phyloP scores from a whole-genome alignment of 1,140 invertebrate species.

The Triops cancriformis region DNA sequence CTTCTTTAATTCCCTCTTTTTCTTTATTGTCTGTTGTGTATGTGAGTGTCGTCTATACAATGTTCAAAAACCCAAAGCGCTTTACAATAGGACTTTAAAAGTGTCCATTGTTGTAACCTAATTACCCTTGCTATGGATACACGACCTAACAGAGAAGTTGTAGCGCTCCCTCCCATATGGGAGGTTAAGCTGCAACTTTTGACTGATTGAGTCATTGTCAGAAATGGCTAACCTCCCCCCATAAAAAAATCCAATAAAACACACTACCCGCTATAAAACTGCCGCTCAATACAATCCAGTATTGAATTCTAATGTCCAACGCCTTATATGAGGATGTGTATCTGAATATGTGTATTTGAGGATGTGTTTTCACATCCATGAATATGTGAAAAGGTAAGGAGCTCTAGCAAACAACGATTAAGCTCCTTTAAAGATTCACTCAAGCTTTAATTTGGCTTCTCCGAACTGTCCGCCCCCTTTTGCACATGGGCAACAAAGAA shows the following conservation, averaged over 20 bases:
- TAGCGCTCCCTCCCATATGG: background rate
- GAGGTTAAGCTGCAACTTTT: background rate
- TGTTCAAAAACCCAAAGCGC: background rate
- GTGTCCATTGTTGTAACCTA: conserved; percentile 1
- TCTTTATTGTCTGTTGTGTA: background rate
- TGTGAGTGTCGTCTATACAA: background rate
- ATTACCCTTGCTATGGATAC: background rate
- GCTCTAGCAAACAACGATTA: background rate
- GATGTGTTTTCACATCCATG: background rate
- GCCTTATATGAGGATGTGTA: background rate
- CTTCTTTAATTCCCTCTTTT: background rate
- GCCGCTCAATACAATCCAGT: background rate
- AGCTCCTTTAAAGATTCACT: background rate
- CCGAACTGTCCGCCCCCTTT: background rate
- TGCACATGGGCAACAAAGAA: background rate
- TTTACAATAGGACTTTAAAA: background rate
- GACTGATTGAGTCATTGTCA: conserved; percentile 10
- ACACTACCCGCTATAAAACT: background rate
- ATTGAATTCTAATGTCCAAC: background rate
- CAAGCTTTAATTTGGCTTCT: background rate
- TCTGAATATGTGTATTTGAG: too few species aligned
- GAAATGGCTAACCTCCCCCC: background rate
- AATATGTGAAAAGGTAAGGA: background rate
- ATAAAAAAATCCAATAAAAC: too few species aligned
- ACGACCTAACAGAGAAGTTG: background rate